Base-by-base conservation (phyloP, 2,888 invertebrate genomes). In the Hoplodrina ambigua region DNA sequence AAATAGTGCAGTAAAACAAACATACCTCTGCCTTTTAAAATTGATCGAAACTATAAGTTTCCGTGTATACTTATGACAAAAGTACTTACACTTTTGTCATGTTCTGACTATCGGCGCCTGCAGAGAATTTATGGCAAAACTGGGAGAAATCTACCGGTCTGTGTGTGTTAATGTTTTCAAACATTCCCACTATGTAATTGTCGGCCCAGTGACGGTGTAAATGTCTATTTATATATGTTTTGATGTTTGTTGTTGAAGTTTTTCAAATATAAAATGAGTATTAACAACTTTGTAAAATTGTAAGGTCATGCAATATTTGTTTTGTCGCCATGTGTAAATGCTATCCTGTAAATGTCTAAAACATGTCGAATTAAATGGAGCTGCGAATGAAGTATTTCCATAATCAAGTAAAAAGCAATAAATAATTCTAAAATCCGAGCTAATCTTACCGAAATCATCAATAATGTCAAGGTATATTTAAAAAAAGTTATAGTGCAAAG, bases 1-100 rank as follows among this genome's bases (percentile, higher is more conserved):
- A 69, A 70, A 78, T 64, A 78, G 84, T 86, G 85, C 80, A 81
- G 67, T 75, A 81, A 76, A 81, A 74, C 66, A 75, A 85, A 76
- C 69, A 80, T 84, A 72, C 86, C 87, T 82, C 76, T 73, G 78
- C 52, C 33, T 13, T n/a, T 74, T 56, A 41, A 54, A 20, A 41
- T 50, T 17, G 44, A 65, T 52, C 72, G 55, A 60, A 49, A 50
- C 41, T 41, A 49, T 30, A 49, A 57, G 15, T 41, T 13, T 19
- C n/a, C 17, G 8, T 61, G 15, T 55, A 15, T 44, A 30, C 37
- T 15, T 25, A 25, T 25, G 25, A 25, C 25, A 25, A 25, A 25
- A 25, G 25, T 25, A 25, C 25, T 25, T 25, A 25, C 25, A 25
- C 15, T 44, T 50, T 59, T 30, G n/a, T 41, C 15, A 41, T 15